Conservation (phyloP, 1,140 invertebrate species). For the Drosophila nannoptera region DNA sequence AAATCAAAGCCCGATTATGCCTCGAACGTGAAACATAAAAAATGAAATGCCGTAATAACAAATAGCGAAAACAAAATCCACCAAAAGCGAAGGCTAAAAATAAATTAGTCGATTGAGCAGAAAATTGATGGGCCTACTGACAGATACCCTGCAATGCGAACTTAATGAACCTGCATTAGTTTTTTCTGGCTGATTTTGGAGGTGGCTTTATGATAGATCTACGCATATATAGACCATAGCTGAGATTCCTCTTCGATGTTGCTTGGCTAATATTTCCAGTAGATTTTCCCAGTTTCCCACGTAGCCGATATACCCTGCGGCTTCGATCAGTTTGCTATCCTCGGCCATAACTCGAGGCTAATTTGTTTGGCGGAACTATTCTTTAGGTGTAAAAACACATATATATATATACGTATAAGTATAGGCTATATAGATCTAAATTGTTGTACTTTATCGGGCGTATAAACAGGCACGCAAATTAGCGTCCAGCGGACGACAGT, state of each 20-base stretch:
- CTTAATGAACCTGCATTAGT: no score
- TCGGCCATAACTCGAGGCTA: constrained; percentile 28
- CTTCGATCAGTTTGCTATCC: constrained; percentile 25
- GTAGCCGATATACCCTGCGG: background rate
- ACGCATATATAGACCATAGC: no score
- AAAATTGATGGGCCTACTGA: background rate
- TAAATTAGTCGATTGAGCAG: constrained; percentile 1
- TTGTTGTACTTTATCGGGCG: constrained; percentile 25
- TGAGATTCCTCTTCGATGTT: no score
- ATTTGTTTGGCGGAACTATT: constrained; percentile 44
- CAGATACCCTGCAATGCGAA: background rate
- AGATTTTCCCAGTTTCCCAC: no score
- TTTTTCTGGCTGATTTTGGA: no score
- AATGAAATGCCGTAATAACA: constrained; percentile 22
- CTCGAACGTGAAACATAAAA: constrained; percentile 13
- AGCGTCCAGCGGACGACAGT: constrained; percentile 41
- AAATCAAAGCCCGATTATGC: constrained; percentile 63
- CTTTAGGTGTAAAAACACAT: constrained; percentile 30
- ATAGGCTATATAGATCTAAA: no score
- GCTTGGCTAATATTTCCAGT: no score
- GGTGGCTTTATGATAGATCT: no score
- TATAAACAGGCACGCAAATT: constrained; percentile 38
- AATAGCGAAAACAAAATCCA: constrained; percentile 34
- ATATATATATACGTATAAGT: no score
- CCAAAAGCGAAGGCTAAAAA: constrained; percentile 13